A percentile compares a stretch with the other conserved stretches of the same genome.
Evolutionary conservation across 2,888 invertebrate species (phyloP).

Genomic region (Siphlonurus alternatus): DNA sequence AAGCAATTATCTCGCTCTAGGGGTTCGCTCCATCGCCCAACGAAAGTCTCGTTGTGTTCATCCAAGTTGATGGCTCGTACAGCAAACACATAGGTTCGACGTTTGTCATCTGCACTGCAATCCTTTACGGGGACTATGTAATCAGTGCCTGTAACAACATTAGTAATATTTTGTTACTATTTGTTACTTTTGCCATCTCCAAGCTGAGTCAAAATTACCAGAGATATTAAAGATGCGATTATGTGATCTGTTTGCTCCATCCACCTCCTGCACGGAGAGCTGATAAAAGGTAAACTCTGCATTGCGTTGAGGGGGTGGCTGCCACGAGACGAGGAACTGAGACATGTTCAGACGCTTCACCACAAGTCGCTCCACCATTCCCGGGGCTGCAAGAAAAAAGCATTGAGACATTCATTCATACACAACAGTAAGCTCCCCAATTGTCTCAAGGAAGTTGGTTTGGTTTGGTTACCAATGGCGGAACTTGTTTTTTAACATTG

Average conservation of each 20-base stretch:
- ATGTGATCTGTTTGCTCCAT: constrained; percentile 15
- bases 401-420: constrained; percentile 3
- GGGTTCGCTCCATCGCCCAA: constrained; percentile 27
- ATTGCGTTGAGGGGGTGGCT: constrained; percentile 30
- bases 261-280: constrained; percentile 18
- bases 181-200: too few species aligned
- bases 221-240: constrained; percentile 17
- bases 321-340: constrained; percentile 33
- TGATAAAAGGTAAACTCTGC: constrained; percentile 41
- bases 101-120: constrained; percentile 21
- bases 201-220: too few species aligned
- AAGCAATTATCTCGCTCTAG: constrained; percentile 26
- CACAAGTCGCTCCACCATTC: constrained; percentile 21
- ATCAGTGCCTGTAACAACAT: constrained; percentile 18
- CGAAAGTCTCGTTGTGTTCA: constrained; percentile 17
- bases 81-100: constrained; percentile 20
- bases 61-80: constrained; percentile 27
- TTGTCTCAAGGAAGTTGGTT: too few species aligned
- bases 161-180: not conserved
- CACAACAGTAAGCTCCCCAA: too few species aligned
- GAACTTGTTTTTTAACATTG: too few species aligned
- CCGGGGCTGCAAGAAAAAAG: constrained; percentile 16
- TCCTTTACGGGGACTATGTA: constrained; percentile 23
- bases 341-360: constrained; percentile 29
- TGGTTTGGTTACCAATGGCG: too few species aligned